These are phyloP conservation scores for Mastomys coucha DNA, from an alignment of 2,113 vertebrate species.

Conservation along the genomic window DNA sequence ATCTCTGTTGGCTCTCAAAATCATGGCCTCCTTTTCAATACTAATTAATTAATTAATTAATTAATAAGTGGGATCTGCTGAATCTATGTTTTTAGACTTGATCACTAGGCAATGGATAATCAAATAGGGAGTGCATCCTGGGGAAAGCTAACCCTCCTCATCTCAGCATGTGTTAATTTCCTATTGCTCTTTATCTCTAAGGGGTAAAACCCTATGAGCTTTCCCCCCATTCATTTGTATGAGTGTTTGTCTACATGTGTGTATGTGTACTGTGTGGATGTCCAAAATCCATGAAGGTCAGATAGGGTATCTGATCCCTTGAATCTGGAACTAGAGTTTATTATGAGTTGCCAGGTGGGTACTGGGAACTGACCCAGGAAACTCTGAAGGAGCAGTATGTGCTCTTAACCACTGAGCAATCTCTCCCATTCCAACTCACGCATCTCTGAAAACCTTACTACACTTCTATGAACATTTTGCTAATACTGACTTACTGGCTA, in stretches of 20 bases:
- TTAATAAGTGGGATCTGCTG: neutral
- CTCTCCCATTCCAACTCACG: neutral
- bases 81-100: neutral
- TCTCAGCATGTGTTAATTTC: neutral
- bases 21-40: neutral
- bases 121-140: neutral
- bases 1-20: neutral
- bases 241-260: too few species aligned
- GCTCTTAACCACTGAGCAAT: neutral
- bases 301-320: neutral
- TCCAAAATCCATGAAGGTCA: neutral
- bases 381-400: rapidly evolving
- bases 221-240: neutral
- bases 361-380: neutral
- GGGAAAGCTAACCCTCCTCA: too few species aligned
- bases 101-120: neutral
- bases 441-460: neutral
- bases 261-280: neutral
- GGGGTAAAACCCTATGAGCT: neutral
- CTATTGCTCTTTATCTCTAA: neutral
- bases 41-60: too few species aligned
- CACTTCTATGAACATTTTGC: neutral
- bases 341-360: neutral
- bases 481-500: neutral
- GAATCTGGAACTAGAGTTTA: neutral